Percentiles rank a stretch among this genome's conserved stretches.
Evolutionary conservation across 2,113 vertebrate genomes (phyloP).

Genomic region (Monopterus albus): DNA sequence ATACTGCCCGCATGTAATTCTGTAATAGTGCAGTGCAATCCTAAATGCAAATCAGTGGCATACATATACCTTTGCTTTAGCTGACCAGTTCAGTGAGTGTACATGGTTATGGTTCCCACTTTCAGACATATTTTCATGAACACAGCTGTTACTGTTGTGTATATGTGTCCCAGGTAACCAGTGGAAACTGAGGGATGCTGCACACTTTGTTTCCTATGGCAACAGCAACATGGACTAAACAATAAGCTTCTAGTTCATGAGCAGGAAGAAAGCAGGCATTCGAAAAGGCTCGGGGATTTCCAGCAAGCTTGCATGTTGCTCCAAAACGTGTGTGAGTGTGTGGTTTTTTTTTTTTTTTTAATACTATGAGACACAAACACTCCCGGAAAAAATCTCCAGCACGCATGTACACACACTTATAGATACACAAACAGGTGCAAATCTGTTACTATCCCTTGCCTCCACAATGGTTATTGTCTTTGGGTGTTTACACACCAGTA

Average conservation of each 20-base stretch:
- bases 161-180: constrained; percentile 65
- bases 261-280: constrained; percentile 74
- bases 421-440: constrained; percentile 72
- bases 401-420: constrained; percentile 17
- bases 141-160: constrained; percentile 18
- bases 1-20: neutral
- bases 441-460: constrained; percentile 17
- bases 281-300: constrained; percentile 75
- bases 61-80: neutral
- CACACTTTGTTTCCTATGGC: constrained; percentile 72
- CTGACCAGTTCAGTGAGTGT: neutral
- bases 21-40: neutral
- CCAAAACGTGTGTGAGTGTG: constrained; percentile 19
- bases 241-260: constrained; percentile 69
- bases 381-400: neutral
- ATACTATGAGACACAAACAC: constrained; percentile 24
- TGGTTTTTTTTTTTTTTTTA: too few relatives aligned
- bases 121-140: neutral
- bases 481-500: constrained; percentile 67
- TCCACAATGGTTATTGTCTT: constrained; percentile 84
- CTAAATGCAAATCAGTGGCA: neutral
- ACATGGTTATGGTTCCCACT: neutral
- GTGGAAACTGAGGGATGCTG: constrained; percentile 73
- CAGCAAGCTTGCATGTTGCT: constrained; percentile 47
- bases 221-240: constrained; percentile 70